Evolutionary conservation across 2,888 invertebrate species (phyloP), one percentile per base, ranked within the genome.

Genomic region (Meandrusa payeni): DNA sequence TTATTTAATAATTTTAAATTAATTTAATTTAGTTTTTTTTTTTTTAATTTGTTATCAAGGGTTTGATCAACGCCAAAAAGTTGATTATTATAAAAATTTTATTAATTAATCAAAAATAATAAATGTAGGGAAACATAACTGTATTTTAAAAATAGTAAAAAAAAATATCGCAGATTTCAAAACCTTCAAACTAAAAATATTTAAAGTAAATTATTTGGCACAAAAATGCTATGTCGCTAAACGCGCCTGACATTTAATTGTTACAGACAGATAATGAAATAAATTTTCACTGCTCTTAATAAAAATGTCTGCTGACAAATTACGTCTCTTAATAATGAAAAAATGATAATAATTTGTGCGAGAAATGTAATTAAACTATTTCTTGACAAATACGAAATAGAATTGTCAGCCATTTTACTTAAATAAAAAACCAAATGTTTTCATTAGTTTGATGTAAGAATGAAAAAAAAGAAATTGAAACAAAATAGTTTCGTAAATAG

Each of bases 201-300:
- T 7, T 13, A 7, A 5, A 4, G 9, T 9, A 29, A 29, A 7
- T 29, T 29, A 17, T 29, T 29, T 17, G 15, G 15, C 17, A 31
- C 19, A 17, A 31, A 31, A 19, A 13, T 19, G 9, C 29, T 17
- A 17, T 9, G 17, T 17, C 17, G 9, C 5, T 31, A 9, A 17
- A 31, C n/a, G 5, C 10, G 6, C 19, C 11, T 6, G 20, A 1
- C 17, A 26, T 36, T 26, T 27, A 10, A 27, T 26, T 27, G 11
- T 27, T 27, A n/a, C 26, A 19, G 17, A 20, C 32, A 32, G 32
- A 11, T 37, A 37, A 37, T 19, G 11, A 19, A 37, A 37, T 26
- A 36, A 36, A 26, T 26, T 36, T 4, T 11, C 17, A 5, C 4
- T 3, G 17, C 36, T n/a, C 26, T 27, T 6, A 11, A 26, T 26